phyloP scores from a whole-genome alignment of 1,140 invertebrate genomes.

The Drosophila pachea region DNA sequence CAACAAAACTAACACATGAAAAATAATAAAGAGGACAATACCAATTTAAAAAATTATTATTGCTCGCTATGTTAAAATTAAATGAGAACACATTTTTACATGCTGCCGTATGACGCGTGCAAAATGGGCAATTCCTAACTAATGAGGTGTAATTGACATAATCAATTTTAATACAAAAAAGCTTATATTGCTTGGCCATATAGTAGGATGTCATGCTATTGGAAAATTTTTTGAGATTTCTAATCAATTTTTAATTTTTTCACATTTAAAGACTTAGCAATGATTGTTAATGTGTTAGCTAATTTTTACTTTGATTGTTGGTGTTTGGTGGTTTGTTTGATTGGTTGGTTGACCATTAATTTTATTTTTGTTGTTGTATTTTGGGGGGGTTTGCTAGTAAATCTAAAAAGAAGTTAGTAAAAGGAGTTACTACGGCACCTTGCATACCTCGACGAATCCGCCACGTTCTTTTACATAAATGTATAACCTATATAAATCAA shows the following conservation, averaged over 20 bases:
- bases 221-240: slow-evolving; percentile 1
- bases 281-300: slow-evolving; percentile 43
- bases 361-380: slow-evolving; percentile 66
- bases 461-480: slow-evolving; percentile 96
- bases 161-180: background rate
- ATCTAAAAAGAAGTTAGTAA: slow-evolving; percentile 79
- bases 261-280: slow-evolving; percentile 19
- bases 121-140: slow-evolving; percentile 2
- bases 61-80: too few relatives aligned
- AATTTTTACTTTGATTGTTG: slow-evolving; percentile 60
- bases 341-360: slow-evolving; percentile 51
- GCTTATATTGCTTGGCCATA: background rate
- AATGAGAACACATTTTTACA: too few relatives aligned
- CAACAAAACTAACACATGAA: background rate
- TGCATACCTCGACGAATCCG: slow-evolving; percentile 97
- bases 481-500: slow-evolving; percentile 98
- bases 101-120: slow-evolving; percentile 5
- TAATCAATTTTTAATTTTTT: slow-evolving; percentile 2
- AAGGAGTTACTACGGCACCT: slow-evolving; percentile 83
- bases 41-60: background rate
- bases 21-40: too few relatives aligned
- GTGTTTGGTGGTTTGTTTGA: slow-evolving; percentile 52
- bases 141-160: background rate
- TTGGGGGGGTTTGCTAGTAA: slow-evolving; percentile 72
- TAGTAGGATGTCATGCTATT: slow-evolving; percentile 23